Conservation (phyloP, 2,797 vertebrate species). For the Poecilia gillii region DNA sequence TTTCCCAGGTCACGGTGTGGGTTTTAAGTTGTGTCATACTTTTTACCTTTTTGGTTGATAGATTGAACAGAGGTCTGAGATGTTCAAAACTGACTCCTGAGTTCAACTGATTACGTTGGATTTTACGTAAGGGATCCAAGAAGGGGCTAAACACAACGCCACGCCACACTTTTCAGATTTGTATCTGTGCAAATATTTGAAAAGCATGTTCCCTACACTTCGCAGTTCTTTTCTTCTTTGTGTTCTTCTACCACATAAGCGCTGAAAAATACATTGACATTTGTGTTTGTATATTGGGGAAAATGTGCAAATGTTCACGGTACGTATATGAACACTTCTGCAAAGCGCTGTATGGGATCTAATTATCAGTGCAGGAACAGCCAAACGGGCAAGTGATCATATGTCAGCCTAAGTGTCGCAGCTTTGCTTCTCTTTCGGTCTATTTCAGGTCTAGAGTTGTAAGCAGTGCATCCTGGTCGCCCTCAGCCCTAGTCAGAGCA, state of each 20-base stretch:
- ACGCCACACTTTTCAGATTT: neutral
- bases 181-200: neutral
- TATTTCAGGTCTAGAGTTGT: constrained; percentile 32
- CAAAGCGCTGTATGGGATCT: neutral
- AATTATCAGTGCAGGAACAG: neutral
- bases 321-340: neutral
- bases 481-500: constrained; percentile 52
- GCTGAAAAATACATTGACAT: neutral
- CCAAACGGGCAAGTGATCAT: neutral
- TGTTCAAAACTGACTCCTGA: neutral
- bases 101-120: neutral
- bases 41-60: neutral
- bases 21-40: neutral
- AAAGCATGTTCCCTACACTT: neutral
- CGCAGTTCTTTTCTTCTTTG: neutral
- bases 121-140: neutral
- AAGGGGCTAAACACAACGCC: neutral
- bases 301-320: neutral
- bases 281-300: no score
- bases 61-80: neutral
- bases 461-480: constrained; percentile 53
- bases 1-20: neutral
- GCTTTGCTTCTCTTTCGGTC: constrained; percentile 16
- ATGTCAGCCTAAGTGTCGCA: neutral
- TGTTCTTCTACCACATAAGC: neutral